Conservation (phyloP, 2,888 invertebrate species). For the Synergus japonicus region DNA sequence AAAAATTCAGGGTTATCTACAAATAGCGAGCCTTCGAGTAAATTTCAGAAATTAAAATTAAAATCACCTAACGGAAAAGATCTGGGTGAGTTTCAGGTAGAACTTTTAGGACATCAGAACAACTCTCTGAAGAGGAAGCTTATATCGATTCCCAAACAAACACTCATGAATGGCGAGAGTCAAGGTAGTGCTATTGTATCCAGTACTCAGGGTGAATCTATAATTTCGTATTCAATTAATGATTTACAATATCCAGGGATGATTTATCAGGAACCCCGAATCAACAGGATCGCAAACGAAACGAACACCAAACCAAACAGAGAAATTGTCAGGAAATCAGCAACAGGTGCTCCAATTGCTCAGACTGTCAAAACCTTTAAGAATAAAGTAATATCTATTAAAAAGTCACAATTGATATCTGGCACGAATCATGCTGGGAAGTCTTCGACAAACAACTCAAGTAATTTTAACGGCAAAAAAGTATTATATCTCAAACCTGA, state of each 20-base stretch:
- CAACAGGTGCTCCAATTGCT: not conserved
- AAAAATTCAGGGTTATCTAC: not conserved
- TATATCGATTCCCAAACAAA: slow-evolving; percentile 51
- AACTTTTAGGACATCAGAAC: slow-evolving; percentile 53
- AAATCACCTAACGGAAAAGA: slow-evolving; percentile 66
- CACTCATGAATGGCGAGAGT: not conserved
- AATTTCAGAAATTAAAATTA: slow-evolving; percentile 65
- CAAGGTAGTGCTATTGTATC: not conserved
- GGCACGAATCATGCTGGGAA: not conserved
- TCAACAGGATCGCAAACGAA: not conserved
- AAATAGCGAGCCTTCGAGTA: not conserved
- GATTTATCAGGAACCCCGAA: slow-evolving; percentile 30
- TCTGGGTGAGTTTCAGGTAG: slow-evolving; percentile 67
- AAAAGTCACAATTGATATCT: not conserved
- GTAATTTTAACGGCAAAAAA: not conserved
- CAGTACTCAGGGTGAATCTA: not conserved
- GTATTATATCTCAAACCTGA: not conserved
- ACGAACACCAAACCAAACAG: not conserved
- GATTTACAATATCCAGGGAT: slow-evolving; percentile 34
- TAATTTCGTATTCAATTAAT: not conserved
- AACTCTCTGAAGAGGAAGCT: slow-evolving; percentile 53
- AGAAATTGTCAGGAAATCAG: not conserved
- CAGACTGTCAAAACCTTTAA: not conserved
- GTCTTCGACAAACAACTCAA: too few relatives aligned
- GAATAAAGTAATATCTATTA: not conserved